Evolutionary conservation across 2,113 vertebrate species (phyloP).

Genomic region (Cyphomyrus plagiostoma): DNA sequence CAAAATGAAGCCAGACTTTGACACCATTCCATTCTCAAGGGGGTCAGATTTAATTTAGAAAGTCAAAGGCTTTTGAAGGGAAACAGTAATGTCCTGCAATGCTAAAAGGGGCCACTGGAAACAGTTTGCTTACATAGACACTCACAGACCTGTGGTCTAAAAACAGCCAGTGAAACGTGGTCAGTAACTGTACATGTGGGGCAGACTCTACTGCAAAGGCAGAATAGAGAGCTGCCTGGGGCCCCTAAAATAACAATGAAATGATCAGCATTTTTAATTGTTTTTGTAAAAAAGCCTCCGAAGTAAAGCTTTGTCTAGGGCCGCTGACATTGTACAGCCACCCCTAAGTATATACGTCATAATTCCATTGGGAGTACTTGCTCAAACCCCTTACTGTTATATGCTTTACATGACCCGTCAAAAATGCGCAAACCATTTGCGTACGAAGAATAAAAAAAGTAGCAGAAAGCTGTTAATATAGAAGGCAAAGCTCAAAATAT

Average conservation of each 20-base stretch:
- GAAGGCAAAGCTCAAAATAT: background rate
- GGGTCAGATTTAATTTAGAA: constrained; percentile 14
- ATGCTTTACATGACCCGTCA: background rate
- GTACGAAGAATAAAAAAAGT: background rate
- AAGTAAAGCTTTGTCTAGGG: background rate
- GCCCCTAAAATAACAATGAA: background rate
- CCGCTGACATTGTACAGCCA: background rate
- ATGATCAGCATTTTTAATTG: background rate
- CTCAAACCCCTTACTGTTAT: background rate
- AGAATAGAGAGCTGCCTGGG: background rate
- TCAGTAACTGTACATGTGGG: background rate
- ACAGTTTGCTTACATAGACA: background rate
- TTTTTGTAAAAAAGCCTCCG: background rate
- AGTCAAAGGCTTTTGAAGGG: constrained; percentile 5
- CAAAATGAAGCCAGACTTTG: background rate
- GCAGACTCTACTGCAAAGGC: background rate
- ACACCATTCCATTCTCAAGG: background rate
- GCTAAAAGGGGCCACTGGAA: background rate
- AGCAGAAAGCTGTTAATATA: background rate
- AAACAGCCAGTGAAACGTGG: background rate
- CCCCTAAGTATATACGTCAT: background rate
- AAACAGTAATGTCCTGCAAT: background rate
- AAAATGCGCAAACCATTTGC: background rate
- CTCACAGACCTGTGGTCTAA: background rate
- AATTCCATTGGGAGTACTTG: background rate